Evolutionary conservation across 2,113 vertebrate species (phyloP), one percentile per base, ranked within the genome.

Genomic region (Cyprinodon tularosa): DNA sequence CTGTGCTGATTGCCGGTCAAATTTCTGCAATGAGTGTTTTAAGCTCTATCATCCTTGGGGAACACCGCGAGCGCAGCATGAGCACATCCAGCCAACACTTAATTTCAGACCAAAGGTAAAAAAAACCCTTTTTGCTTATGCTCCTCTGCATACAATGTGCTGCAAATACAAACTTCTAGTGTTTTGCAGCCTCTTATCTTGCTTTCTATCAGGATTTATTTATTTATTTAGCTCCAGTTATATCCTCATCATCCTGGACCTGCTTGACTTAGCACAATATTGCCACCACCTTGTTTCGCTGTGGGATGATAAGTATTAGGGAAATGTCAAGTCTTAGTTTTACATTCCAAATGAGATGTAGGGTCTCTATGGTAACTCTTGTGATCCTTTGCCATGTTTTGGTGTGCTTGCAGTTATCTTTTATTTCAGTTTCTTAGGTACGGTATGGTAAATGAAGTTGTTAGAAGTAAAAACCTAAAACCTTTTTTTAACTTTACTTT

Each of bases 41-140:
- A 99, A 99, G 89, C 96, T 99, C 68, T 98, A 97, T 88, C 98
- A 99, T 85, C 97, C 98, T 2, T 99, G 98, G 98, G 97, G 97
- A 67, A 99, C 98, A 3, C 96, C 97, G 61, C 96, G 97, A 62
- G 97, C 98, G 12, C 97, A 98, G 83, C 98, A 99, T 0, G 98
- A 99, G 72, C 96, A 97, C 74, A 97, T 97, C 0, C 95, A 90
- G 15, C 97, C 98, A 11, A 97, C 96, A 0, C 96, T 98, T 80
- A 97, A 96, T 86, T 98, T 99, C 90, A 95, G 97, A 76, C 97
- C 98, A 80, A 99, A 99, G 96, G 98, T 97, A 7, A 44, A 37
- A 38, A 37, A 38, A 37, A 15, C 50, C 0, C 59, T 36, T 36
- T 7, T 61, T 36, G 10, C 22, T 17, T 4, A 60, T 70, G 4